Evolutionary conservation across 2,888 invertebrate genomes (phyloP).

Genomic region (Adelognathus sp.): DNA sequence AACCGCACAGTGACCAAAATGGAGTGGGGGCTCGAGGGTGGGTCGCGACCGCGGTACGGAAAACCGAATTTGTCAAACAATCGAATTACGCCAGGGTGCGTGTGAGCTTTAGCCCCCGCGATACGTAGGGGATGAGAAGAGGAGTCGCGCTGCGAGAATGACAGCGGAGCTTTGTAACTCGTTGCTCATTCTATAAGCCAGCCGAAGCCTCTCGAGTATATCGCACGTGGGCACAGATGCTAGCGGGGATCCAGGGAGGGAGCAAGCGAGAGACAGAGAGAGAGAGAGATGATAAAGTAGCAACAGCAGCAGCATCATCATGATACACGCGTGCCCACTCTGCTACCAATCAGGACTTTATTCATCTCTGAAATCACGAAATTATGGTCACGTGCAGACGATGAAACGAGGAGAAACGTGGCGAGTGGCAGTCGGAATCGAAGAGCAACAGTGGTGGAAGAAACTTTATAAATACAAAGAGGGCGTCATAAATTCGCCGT

Average conservation of each 20-base stretch:
- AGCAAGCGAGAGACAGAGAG: no score
- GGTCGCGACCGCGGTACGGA: slow-evolving; percentile 63
- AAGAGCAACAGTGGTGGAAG: slow-evolving; percentile 9
- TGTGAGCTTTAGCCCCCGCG: slow-evolving; percentile 49
- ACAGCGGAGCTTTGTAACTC: slow-evolving; percentile 40
- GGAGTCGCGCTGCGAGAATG: slow-evolving; percentile 24
- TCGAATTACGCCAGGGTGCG: slow-evolving; percentile 69
- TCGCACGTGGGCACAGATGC: slow-evolving; percentile 20
- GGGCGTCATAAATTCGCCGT: background rate
- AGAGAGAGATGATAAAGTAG: background rate
- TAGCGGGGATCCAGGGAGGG: background rate
- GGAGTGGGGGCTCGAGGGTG: slow-evolving; percentile 16
- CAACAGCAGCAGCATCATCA: slow-evolving; percentile 16
- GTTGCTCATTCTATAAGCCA: slow-evolving; percentile 24
- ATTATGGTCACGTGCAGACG: slow-evolving; percentile 69
- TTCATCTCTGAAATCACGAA: slow-evolving; percentile 71
- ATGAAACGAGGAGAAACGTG: slow-evolving; percentile 32
- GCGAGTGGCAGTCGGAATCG: background rate
- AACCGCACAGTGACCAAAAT: slow-evolving; percentile 55
- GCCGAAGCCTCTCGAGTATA: slow-evolving; percentile 11
- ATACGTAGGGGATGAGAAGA: background rate
- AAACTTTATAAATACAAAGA: slow-evolving; percentile 2
- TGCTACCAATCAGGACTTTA: slow-evolving; percentile 74
- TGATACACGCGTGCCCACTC: slow-evolving; percentile 34
- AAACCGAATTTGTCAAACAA: slow-evolving; percentile 74